phyloP scores from a whole-genome alignment of 2,888 invertebrate genomes.

The Ariolimax columbianus region DNA sequence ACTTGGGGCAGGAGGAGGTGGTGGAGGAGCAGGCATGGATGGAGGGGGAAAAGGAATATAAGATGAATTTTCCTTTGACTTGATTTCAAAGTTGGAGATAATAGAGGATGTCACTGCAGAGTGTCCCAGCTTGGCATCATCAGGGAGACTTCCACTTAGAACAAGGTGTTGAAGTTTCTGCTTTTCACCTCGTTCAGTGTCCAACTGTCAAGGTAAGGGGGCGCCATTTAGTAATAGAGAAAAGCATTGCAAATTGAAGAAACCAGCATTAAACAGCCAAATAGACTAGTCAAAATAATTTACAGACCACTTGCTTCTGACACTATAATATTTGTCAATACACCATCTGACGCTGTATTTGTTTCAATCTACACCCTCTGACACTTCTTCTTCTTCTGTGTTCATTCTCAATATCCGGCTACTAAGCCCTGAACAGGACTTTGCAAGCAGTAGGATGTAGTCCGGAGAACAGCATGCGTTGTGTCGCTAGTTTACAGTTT shows the following conservation, averaged over 20 bases:
- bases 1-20: conserved; percentile 69
- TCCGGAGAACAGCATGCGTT: no score
- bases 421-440: no score
- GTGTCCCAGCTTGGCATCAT: conserved; percentile 89
- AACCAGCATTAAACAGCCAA: background rate
- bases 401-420: no score
- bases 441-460: no score
- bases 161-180: conserved; percentile 90
- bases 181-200: conserved; percentile 82
- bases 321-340: no score
- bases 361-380: no score
- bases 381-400: no score
- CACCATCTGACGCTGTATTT: no score
- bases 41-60: conserved; percentile 67
- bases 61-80: conserved; percentile 50
- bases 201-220: conserved; percentile 66
- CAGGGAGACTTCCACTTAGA: conserved; percentile 93
- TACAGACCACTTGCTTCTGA: no score
- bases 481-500: no score
- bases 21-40: conserved; percentile 63
- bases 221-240: background rate
- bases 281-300: no score
- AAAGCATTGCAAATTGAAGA: background rate
- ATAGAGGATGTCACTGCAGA: conserved; percentile 62
- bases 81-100: conserved; percentile 57